phyloP scores from a whole-genome alignment of 2,113 vertebrate genomes.

The Micronisus gabar region DNA sequence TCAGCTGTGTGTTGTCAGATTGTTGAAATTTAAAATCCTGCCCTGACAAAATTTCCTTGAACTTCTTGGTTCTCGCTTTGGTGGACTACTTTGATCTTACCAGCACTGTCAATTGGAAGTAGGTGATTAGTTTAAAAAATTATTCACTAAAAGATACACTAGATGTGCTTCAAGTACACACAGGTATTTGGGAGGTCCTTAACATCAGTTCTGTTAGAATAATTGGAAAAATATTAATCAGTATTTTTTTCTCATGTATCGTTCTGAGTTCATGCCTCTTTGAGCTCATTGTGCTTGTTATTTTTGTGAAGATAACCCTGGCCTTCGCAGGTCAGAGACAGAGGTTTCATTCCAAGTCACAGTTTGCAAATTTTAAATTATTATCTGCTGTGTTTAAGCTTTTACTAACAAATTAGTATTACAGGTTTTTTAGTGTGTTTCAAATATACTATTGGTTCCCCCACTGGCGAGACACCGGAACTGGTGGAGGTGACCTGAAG shows the following conservation, averaged over 20 bases:
- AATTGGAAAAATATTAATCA: background rate
- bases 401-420: background rate
- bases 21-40: background rate
- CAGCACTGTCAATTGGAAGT: background rate
- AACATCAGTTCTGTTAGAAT: background rate
- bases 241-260: background rate
- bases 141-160: background rate
- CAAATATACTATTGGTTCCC: background rate
- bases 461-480: background rate
- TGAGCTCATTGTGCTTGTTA: background rate
- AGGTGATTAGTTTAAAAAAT: background rate
- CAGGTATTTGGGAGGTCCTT: background rate
- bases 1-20: background rate
- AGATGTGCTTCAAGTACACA: background rate
- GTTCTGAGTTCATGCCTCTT: background rate
- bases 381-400: background rate
- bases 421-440: background rate
- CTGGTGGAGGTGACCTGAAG: background rate
- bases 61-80: background rate
- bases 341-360: background rate
- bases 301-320: background rate
- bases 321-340: background rate
- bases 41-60: no score
- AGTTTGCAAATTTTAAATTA: background rate
- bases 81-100: background rate